These are phyloP conservation scores for Larimichthys polyactis DNA, from an alignment of 2,113 vertebrate species.

Conservation along the genomic window DNA sequence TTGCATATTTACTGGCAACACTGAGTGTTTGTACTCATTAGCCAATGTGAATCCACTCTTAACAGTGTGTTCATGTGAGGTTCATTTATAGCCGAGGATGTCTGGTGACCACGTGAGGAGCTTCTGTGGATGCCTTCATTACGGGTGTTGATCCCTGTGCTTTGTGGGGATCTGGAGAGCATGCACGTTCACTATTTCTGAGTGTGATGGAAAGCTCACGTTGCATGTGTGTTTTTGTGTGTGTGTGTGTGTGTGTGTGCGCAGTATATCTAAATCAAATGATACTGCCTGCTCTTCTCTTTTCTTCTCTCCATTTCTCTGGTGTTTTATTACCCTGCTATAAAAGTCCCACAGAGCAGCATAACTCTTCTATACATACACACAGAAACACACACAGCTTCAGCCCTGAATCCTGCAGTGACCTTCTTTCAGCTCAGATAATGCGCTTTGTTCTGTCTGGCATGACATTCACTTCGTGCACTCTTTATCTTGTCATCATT, in stretches of 20 bases:
- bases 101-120: conserved; percentile 13
- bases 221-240: not conserved
- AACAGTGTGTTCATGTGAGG: conserved; percentile 26
- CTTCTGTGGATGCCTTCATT: conserved; percentile 33
- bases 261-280: conserved; percentile 1
- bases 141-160: conserved; percentile 44
- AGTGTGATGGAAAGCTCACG: conserved; percentile 22
- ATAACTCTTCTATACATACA: conserved; percentile 28
- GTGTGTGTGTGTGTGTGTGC: not conserved
- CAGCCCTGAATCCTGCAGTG: conserved; percentile 16
- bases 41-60: not conserved
- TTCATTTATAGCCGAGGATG: conserved; percentile 25
- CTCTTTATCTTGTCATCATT: conserved; percentile 3
- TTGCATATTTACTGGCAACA: conserved; percentile 50
- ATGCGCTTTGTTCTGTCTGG: conserved; percentile 18
- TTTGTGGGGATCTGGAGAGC: conserved; percentile 33
- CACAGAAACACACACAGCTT: conserved; percentile 13
- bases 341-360: conserved; percentile 31
- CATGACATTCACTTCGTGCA: not conserved
- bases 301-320: conserved; percentile 7
- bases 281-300: conserved; percentile 6
- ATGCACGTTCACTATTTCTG: conserved; percentile 33
- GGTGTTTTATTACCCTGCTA: conserved; percentile 33
- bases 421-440: conserved; percentile 37
- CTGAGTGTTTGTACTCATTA: conserved; percentile 29